These are phyloP conservation scores for Steinernema feltiae DNA, from an alignment of 1,140 invertebrate species.

Conservation along the genomic window DNA sequence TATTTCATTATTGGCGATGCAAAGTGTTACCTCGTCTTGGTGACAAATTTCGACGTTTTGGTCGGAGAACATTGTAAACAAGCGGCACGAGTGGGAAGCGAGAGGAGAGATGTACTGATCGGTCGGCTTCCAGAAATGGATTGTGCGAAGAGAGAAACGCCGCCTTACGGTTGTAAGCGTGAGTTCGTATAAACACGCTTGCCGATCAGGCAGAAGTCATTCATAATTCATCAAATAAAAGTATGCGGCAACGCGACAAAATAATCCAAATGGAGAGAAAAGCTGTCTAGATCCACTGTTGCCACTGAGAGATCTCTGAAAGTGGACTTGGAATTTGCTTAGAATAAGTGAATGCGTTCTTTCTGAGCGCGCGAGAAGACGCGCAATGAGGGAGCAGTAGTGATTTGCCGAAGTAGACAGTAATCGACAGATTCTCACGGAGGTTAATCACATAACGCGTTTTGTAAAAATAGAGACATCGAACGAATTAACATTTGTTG, in stretches of 20 bases:
- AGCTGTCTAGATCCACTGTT: too few species aligned
- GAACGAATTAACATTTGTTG: neutral
- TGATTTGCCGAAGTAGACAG: too few species aligned
- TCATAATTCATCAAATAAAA: conserved; percentile 2
- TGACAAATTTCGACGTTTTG: conserved; percentile 10
- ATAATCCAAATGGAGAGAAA: neutral
- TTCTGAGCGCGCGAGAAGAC: too few species aligned
- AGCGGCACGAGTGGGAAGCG: too few species aligned
- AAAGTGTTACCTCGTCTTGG: neutral
- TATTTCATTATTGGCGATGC: too few species aligned
- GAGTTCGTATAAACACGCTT: conserved; percentile 1
- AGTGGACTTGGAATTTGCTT: too few species aligned
- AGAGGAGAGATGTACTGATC: too few species aligned
- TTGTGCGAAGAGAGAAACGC: neutral
- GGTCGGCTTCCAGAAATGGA: neutral
- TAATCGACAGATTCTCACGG: neutral
- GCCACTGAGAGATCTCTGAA: neutral
- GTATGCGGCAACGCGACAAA: neutral
- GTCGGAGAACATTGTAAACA: neutral
- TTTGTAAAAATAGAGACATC: neutral
- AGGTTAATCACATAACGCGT: neutral
- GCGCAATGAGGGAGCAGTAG: too few species aligned
- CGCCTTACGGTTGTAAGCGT: neutral
- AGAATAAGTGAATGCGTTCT: too few species aligned
- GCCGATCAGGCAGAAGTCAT: neutral